Base-by-base conservation (phyloP, 2,888 invertebrate species). In the Lordiphosa andalusiaca region DNA sequence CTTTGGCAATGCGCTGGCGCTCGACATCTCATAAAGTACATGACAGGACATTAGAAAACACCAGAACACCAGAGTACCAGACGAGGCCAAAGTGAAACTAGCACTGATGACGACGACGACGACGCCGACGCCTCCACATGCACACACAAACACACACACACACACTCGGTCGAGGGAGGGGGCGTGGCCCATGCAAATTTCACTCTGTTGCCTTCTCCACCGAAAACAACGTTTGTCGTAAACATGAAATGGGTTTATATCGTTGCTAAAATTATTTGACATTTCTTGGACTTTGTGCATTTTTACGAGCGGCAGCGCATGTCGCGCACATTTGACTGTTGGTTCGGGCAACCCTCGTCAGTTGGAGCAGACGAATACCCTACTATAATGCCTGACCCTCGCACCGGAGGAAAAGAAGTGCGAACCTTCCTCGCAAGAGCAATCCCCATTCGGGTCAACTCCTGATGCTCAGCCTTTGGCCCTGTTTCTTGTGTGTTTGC, bases 191-290 rank as follows among this genome's bases (percentile, higher is more conserved):
- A 83, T 84, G 82, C 81, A 82, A 73, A 85, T 78, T 67, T 54
- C 58, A 63, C 61, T 62, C 39, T 63, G 61, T 46, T 59, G 63
- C 55, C 57, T 19, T 48, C 44, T 60, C 64, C 41, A 44, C 52
- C 41, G 30, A 13, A 40, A 52, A n/a, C 35, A 59, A 61, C 68
- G 71, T 67, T 83, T 75, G 76, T 81, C 82, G 80, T 77, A 73
- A 86, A 87, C 87, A 87, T 75, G 86, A 87, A 86, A 86, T 86
- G 87, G 86, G 87, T 72, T 86, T 85, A 81, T 85, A 85, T 86
- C 82, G 82, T 72, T 77, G 82, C 86, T 82, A 81, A 85, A 86
- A 86, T 85, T 87, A 87, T 86, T 86, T 87, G 87, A 87, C 85
- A 85, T 78, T 84, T 85, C 86, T 86, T 86, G 85, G 77, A 82